Percentiles rank a stretch among this genome's conserved stretches.
Conservation (phyloP, 2,113 vertebrate species). For the Cololabis saira region DNA sequence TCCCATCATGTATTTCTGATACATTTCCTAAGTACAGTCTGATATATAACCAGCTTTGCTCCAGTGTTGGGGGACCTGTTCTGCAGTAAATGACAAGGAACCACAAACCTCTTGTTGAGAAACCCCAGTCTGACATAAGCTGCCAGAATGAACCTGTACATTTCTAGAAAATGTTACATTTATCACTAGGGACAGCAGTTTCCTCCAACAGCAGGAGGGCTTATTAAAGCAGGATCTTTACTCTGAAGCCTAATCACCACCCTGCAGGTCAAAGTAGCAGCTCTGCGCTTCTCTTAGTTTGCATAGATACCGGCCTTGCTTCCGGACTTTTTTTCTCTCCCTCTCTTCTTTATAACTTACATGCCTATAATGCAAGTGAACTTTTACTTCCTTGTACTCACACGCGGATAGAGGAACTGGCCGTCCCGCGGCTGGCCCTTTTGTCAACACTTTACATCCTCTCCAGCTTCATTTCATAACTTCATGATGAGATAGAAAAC, state of each 20-base stretch:
- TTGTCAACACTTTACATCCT: slow-evolving; percentile 44
- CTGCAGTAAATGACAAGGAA: no score
- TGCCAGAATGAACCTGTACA: no score
- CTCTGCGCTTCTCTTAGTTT: slow-evolving; percentile 53
- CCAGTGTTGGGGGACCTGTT: no score
- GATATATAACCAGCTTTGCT: no score
- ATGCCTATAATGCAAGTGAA: slow-evolving; percentile 68
- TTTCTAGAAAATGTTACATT: no score
- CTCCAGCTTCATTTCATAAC: slow-evolving; percentile 30
- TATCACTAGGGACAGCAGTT: no score
- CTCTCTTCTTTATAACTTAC: slow-evolving; percentile 18
- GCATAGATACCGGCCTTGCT: slow-evolving; percentile 79
- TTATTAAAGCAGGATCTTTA: background rate
- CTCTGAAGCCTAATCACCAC: background rate
- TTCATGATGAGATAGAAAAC: slow-evolving; percentile 52
- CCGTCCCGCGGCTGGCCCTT: slow-evolving; percentile 54
- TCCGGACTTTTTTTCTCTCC: slow-evolving; percentile 69
- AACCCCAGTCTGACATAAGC: no score
- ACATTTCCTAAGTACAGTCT: no score
- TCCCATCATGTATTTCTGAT: no score
- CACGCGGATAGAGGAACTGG: slow-evolving; percentile 83
- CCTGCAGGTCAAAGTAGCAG: background rate
- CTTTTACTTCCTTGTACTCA: slow-evolving; percentile 83
- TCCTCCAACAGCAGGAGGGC: background rate
- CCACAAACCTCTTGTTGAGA: no score